Conservation (phyloP, 2,888 invertebrate species). For the Altica lythri region DNA sequence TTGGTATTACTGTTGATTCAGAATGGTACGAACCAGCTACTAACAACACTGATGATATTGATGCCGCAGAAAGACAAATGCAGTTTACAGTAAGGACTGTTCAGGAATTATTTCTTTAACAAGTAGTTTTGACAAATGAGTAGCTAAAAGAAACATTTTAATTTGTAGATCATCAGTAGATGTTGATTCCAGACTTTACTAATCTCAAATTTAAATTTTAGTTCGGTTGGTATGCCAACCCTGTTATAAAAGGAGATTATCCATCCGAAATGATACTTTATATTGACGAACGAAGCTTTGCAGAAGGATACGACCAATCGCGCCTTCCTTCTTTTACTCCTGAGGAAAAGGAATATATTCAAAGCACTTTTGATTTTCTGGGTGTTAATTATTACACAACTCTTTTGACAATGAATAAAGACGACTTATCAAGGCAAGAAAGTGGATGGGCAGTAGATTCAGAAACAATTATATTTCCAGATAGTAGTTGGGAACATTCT, state of each 20-base stretch:
- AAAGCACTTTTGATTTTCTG: too few relatives aligned
- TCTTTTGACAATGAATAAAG: too few relatives aligned
- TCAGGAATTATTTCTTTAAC: not conserved
- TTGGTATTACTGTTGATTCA: conserved; percentile 54
- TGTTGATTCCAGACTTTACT: conserved; percentile 10
- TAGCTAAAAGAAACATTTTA: not conserved
- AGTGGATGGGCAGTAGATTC: too few relatives aligned
- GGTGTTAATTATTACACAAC: too few relatives aligned
- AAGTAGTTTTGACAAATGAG: not conserved
- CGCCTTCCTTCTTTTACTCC: too few relatives aligned
- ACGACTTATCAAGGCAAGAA: too few relatives aligned
- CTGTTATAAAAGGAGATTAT: conserved; percentile 70
- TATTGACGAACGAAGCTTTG: conserved; percentile 62
- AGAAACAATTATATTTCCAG: too few relatives aligned
- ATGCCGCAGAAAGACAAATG: conserved; percentile 59
- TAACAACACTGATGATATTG: conserved; percentile 58
- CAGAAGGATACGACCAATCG: conserved; percentile 64
- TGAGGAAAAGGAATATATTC: too few relatives aligned
- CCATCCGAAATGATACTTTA: conserved; percentile 66
- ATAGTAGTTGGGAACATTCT: too few relatives aligned
- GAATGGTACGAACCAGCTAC: conserved; percentile 67
- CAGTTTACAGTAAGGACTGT: conserved; percentile 53
- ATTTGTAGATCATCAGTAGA: not conserved
- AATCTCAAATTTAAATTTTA: conserved; percentile 20
- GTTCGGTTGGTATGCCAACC: conserved; percentile 53